Base-by-base conservation (phyloP, 1,140 invertebrate species). In the Drosophila lacertosa region DNA sequence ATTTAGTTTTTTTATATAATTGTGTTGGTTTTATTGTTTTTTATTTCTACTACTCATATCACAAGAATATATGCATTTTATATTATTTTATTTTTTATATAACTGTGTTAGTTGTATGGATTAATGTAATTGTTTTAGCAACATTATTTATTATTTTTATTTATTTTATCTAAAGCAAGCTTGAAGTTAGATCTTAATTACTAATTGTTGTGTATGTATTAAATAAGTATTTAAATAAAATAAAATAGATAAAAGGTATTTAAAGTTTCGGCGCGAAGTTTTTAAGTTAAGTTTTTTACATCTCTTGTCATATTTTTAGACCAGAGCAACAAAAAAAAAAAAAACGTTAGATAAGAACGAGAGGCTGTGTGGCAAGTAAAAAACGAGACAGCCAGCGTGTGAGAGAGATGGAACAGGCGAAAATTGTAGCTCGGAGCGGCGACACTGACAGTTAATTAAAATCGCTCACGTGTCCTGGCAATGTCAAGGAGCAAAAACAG, bases 391-490 rank as follows among this genome's bases (percentile, higher is more conserved):
- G 4, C 3, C 13, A 24, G 15, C 32, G 9, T 26, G 15, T 24
- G n/a, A 16, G 40, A 10, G 16, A 35, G 37, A 32, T 1, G 20
- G 24, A 6, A 45, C 16, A 32, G 22, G 55, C 39, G 32, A 24
- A 24, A 42, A 20, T 18, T 48, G 22, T 32, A 54, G 72, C 20
- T 39, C 50, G 64, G 18, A 58, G 67, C 64, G 53, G 53, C 54
- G 81, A 74, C 78, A 68, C 67, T 72, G 74, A 64, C 77, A 76
- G 81, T 86, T 86, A 83, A 83, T 80, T 76, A 80, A 75, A 83
- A 83, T 84, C 66, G 66, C 71, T 79, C 66, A 68, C 58, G 75
- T 71, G 73, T 57, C 53, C 51, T 51, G 60, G 62, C 20, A 57
- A 60, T 33, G 24, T 50, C 42, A 40, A 53, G 29, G 47, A 67